Evolutionary conservation across 2,113 vertebrate genomes (phyloP).

Genomic region (Potamarius usumacintae): DNA sequence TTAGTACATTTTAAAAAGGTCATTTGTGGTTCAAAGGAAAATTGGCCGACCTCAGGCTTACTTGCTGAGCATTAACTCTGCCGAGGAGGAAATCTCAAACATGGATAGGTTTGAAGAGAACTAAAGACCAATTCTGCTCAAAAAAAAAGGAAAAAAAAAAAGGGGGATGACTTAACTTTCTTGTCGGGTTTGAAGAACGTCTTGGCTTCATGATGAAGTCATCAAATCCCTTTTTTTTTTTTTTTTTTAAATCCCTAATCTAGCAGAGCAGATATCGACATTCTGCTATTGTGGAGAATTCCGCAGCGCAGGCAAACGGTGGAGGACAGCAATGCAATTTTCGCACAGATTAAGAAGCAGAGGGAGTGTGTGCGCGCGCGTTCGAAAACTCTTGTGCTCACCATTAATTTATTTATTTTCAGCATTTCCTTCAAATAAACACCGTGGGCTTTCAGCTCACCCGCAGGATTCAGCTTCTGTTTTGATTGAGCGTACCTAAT

Average conservation of each 20-base stretch:
- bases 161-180: constrained; percentile 15
- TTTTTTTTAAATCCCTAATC: constrained; percentile 46
- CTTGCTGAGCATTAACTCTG: background rate
- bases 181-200: constrained; percentile 1
- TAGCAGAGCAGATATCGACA: constrained; percentile 52
- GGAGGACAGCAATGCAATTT: constrained; percentile 58
- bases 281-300: constrained; percentile 55
- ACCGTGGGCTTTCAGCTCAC: constrained; percentile 37
- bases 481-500: constrained; percentile 57
- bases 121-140: constrained; percentile 26
- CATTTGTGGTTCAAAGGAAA: constrained; percentile 11
- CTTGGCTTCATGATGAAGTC: constrained; percentile 46
- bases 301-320: constrained; percentile 44
- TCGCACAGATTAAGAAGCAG: constrained; percentile 49
- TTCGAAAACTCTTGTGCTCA: constrained; percentile 22
- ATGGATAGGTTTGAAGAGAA: constrained; percentile 26
- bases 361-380: background rate
- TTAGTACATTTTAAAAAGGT: constrained; percentile 17
- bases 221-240: constrained; percentile 37
- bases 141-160: constrained; percentile 21
- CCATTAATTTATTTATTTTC: constrained; percentile 58
- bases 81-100: constrained; percentile 11
- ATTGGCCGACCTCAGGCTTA: background rate
- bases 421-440: constrained; percentile 44
- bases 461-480: constrained; percentile 36